Evolutionary conservation across 2,888 invertebrate genomes (phyloP).

Genomic region (Penaeus monodon): DNA sequence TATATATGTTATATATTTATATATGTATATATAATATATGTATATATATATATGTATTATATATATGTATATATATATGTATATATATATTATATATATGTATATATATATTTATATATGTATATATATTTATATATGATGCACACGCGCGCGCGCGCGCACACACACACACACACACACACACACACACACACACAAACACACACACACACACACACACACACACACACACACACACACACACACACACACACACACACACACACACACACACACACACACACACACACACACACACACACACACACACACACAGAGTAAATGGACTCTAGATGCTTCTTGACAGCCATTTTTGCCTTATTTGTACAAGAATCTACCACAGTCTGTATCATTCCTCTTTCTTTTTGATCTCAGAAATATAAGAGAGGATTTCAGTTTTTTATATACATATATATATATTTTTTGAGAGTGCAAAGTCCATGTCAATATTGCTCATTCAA

Average conservation of each 20-base stretch:
- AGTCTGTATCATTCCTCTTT: no score
- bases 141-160: no score
- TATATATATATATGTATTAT: not conserved
- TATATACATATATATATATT: no score
- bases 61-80: slow-evolving; percentile 8
- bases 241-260: not conserved
- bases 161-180: not conserved
- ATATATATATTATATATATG: not conserved
- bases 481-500: no score
- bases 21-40: not conserved
- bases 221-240: not conserved
- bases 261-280: not conserved
- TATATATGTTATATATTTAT: not conserved
- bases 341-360: no score
- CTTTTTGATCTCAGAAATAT: no score
- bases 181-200: no score
- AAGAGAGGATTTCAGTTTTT: no score
- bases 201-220: not conserved
- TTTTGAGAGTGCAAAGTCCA: no score
- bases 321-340: no score
- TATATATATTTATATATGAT: not conserved
- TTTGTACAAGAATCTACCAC: no score
- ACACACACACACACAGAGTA: not conserved
- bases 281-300: not conserved
- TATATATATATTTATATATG: slow-evolving; percentile 17